Evolutionary conservation across 2,888 invertebrate genomes (phyloP), one percentile per base, ranked within the genome.

Genomic region (Bembecia ichneumoniformis): DNA sequence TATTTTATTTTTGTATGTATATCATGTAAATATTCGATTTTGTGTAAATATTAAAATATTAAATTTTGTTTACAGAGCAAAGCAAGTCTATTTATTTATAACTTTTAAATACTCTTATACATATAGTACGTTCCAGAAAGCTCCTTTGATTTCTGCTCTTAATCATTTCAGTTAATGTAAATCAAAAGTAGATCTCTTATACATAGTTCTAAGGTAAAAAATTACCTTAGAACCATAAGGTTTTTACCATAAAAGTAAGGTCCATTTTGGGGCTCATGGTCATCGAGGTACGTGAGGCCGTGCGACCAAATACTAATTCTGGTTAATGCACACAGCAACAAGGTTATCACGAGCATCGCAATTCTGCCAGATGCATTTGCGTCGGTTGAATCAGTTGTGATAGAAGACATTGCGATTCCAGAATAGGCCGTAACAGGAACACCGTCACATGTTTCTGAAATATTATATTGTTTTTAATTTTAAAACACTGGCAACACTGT

Each of bases 281-380:
- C 83, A 43, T 86, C 84, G 13, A 84, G 57, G 47, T 78, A 81
- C 0, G 82, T 80, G 10, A 82, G 62, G 0, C 84, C 83, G 28
- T 83, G 83, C 0, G 82, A 71, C 77, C 80, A 86, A 9, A 84
- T 66, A 61, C 80, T 77, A 61, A 81, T 60, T 59, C 75, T 77
- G 3, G 78, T 66, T 0, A 84, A 55, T 0, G 66, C 59, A 52
- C 80, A 77, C 17, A 76, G 53, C 0, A 74, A 43, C 0, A 70
- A 74, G 0, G 82, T 76, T 36, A 71, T 48, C 13, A 80, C 57
- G 40, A 84, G 68, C 49, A 73, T 54, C 0, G 59, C 55, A 0
- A 64, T 64, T 11, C 77, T 64, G 0, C 66, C 54, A 0, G 55
- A 52, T 10, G 54, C 45, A 49, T 58, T 53, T 46, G 49, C 43